A percentile compares a stretch with the other conserved stretches of the same genome.
These are phyloP conservation scores for Drosophila subpulchrella DNA, from an alignment of 1,140 invertebrate genomes.

Conservation along the genomic window DNA sequence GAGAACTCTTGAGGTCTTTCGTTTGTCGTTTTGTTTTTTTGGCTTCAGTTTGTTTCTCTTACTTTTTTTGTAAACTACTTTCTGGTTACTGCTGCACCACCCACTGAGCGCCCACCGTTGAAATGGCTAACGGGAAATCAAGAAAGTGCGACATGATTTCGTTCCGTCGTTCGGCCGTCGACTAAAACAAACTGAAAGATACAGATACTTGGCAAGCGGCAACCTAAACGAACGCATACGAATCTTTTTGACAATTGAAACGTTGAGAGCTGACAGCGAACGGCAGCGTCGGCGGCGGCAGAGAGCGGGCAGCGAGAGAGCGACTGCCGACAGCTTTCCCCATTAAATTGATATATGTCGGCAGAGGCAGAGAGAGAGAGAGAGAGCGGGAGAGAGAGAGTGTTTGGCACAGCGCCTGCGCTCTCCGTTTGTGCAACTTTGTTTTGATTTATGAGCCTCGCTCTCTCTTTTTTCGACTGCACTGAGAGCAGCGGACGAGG, in stretches of 20 bases:
- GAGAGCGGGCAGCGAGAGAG: slow-evolving; percentile 31
- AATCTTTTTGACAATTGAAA: slow-evolving; percentile 83
- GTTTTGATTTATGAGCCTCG: slow-evolving; percentile 70
- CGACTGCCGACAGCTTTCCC: slow-evolving; percentile 47
- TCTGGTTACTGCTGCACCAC: slow-evolving; percentile 48
- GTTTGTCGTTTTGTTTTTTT: slow-evolving; percentile 19
- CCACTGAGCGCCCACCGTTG: slow-evolving; percentile 47
- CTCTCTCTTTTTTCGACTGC: neutral
- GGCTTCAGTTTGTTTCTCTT: no score
- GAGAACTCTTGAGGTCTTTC: slow-evolving; percentile 26
- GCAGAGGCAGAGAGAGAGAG: no score
- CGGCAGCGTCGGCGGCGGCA: slow-evolving; percentile 23
- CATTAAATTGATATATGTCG: slow-evolving; percentile 75
- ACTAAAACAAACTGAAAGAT: slow-evolving; percentile 67
- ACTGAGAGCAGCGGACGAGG: slow-evolving; percentile 24
- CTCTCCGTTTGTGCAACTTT: slow-evolving; percentile 44
- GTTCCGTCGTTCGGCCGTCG: slow-evolving; percentile 58
- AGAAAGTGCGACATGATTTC: slow-evolving; percentile 77
- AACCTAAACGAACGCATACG: no score
- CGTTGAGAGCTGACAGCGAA: slow-evolving; percentile 72
- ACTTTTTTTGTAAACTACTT: slow-evolving; percentile 16
- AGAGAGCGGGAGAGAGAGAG: slow-evolving; percentile 5
- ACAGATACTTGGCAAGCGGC: no score
- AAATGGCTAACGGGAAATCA: neutral
- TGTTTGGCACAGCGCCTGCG: slow-evolving; percentile 48